Evolutionary conservation across 2,797 vertebrate species (phyloP).

Genomic region (Champsocephalus gunnari): DNA sequence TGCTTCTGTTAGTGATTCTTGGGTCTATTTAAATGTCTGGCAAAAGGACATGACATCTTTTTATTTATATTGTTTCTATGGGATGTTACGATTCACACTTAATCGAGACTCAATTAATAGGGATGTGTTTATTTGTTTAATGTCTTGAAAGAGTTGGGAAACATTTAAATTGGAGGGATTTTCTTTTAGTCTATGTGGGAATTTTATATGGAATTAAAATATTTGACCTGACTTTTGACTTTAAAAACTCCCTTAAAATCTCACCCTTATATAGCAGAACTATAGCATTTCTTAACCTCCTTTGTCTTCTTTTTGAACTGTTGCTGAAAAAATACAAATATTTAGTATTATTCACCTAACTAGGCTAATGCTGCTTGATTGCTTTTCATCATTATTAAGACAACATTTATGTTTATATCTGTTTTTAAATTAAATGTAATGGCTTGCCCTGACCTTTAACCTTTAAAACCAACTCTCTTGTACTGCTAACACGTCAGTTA

Average conservation of each 20-base stretch:
- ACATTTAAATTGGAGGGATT: neutral
- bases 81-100: slow-evolving; percentile 2
- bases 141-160: neutral
- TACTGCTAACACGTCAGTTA: too few relatives aligned
- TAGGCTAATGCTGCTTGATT: neutral
- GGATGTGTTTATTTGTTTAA: neutral
- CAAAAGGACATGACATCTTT: too few relatives aligned
- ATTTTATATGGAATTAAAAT: neutral
- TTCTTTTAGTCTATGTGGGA: neutral
- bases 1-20: neutral
- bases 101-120: neutral
- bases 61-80: neutral
- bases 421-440: neutral
- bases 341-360: neutral
- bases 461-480: too few relatives aligned
- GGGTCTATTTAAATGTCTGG: neutral
- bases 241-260: neutral
- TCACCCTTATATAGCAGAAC: neutral
- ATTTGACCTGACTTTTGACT: neutral
- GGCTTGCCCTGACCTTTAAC: neutral
- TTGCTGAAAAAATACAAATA: neutral
- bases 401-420: neutral
- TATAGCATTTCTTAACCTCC: neutral
- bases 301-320: neutral
- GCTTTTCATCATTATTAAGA: too few relatives aligned